These are phyloP conservation scores for Microcebus lehilahytsara DNA, from an alignment of 2,113 vertebrate genomes.

Conservation along the genomic window DNA sequence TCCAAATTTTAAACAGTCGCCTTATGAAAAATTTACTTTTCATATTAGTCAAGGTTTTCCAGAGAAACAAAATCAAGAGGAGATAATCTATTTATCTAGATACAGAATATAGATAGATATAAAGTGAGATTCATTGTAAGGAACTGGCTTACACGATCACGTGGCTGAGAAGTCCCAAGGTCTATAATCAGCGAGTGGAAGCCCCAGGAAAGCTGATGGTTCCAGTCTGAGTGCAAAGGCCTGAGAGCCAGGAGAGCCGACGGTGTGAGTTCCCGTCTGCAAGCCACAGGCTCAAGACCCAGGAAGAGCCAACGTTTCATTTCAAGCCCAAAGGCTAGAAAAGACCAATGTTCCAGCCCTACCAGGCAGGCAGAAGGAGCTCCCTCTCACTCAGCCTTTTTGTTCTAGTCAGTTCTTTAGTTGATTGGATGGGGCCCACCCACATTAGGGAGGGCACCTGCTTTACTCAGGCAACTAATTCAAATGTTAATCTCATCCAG, in stretches of 20 bases:
- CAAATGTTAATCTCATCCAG: not conserved
- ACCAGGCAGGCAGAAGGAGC: not conserved
- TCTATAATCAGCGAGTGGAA: not conserved
- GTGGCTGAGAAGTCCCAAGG: not conserved
- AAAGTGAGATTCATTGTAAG: not conserved
- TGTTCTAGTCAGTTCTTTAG: not conserved
- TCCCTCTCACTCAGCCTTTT: not conserved
- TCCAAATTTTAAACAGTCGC: not conserved
- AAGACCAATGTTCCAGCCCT: no score
- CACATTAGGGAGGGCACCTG: not conserved
- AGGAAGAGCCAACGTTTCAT: not conserved
- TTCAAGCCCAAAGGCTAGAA: not conserved
- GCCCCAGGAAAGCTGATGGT: not conserved
- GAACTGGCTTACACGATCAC: not conserved
- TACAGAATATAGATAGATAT: not conserved
- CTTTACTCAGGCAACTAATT: not conserved
- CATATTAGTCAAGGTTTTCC: not conserved
- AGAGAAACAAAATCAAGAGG: not conserved
- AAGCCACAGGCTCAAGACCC: not conserved
- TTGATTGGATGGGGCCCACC: not conserved
- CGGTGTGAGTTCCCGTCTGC: no score
- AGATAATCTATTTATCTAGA: not conserved
- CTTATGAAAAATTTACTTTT: not conserved
- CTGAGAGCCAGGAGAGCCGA: not conserved
- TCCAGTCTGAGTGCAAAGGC: not conserved